Conservation (phyloP, 2,797 vertebrate genomes). For the Poecile montanus region DNA sequence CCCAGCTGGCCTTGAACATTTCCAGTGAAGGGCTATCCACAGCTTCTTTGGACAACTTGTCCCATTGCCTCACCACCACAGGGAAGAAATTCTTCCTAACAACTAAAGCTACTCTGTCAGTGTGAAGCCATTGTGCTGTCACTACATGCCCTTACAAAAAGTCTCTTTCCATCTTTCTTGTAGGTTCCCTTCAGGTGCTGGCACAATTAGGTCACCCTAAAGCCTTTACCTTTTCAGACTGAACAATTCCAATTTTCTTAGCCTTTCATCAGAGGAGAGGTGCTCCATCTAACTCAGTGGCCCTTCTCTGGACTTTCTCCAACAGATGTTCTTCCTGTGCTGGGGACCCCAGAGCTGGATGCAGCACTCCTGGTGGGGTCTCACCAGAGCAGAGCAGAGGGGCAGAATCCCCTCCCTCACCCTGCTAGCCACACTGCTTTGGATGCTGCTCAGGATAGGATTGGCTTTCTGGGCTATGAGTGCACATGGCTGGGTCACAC, state of each 20-base stretch:
- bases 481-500: background rate
- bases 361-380: background rate
- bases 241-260: background rate
- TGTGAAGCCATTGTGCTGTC: background rate
- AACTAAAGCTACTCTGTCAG: background rate
- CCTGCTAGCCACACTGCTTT: fast-evolving
- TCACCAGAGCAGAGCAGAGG: background rate
- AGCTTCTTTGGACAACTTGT: background rate
- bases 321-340: background rate
- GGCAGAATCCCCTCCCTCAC: background rate
- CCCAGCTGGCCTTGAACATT: background rate
- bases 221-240: background rate
- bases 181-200: background rate
- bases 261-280: background rate
- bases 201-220: background rate
- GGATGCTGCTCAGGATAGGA: background rate
- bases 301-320: background rate
- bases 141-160: background rate
- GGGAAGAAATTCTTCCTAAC: background rate
- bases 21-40: background rate
- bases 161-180: background rate
- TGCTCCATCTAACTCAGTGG: background rate
- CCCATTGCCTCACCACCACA: background rate
- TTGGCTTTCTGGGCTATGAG: background rate
- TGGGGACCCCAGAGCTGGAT: background rate